Conservation (phyloP, 2,113 vertebrate genomes). For the Pelmatolapia mariae region DNA sequence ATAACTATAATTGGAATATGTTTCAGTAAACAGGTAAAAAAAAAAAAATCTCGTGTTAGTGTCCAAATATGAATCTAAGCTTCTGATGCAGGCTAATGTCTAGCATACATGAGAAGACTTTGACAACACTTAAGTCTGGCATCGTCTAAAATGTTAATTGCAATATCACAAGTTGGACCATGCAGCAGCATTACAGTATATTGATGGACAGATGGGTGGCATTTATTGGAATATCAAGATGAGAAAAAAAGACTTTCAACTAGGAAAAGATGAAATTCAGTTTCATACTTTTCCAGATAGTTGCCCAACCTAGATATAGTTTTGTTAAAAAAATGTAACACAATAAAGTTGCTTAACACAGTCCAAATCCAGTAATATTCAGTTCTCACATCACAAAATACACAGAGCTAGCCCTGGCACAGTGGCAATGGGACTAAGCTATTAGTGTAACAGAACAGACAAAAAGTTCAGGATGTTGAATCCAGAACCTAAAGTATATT, state of each 20-base stretch:
- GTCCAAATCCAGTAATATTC: background rate
- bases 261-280: background rate
- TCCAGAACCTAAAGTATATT: background rate
- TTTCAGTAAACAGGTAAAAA: background rate
- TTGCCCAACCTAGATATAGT: background rate
- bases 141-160: background rate
- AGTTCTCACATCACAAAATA: background rate
- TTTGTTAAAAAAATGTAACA: background rate
- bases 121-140: background rate
- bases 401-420: background rate
- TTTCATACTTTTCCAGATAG: background rate
- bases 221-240: background rate
- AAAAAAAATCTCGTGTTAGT: background rate
- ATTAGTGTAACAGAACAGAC: background rate
- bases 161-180: background rate
- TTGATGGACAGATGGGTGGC: background rate
- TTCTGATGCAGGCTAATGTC: background rate
- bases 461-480: background rate
- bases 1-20: background rate
- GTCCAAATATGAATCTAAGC: background rate
- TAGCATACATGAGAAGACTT: background rate
- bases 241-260: background rate
- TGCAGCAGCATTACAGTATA: background rate
- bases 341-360: background rate
- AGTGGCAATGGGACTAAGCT: background rate